These are phyloP conservation scores for Cyrtorhinus lividipennis DNA, from an alignment of 1,140 invertebrate species.

Conservation along the genomic window DNA sequence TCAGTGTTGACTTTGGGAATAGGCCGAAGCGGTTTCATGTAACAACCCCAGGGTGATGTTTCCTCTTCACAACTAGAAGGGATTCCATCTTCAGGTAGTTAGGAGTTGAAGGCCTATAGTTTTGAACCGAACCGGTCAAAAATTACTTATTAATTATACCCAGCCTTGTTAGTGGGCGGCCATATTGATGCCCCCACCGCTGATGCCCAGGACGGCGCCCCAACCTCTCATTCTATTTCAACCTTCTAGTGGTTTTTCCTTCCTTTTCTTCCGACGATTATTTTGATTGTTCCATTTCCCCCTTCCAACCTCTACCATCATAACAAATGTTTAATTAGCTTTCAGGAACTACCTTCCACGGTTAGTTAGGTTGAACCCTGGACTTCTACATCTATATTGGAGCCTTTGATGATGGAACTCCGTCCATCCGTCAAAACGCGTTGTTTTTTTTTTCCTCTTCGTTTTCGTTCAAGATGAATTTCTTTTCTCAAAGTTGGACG, in stretches of 20 bases:
- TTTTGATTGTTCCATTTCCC: background rate
- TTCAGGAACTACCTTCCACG: too few species aligned
- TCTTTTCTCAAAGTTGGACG: background rate
- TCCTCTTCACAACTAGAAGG: too few species aligned
- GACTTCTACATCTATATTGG: background rate
- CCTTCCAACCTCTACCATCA: background rate
- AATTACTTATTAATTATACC: constrained; percentile 10
- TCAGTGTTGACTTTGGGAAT: too few species aligned
- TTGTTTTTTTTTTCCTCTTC: background rate
- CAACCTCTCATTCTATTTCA: background rate
- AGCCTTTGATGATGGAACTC: background rate
- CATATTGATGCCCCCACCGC: background rate
- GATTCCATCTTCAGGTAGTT: too few species aligned
- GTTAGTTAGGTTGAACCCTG: background rate
- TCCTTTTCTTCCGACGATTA: background rate
- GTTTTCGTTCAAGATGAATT: background rate
- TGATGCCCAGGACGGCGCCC: too few species aligned
- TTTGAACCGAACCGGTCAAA: constrained; percentile 9
- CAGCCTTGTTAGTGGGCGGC: constrained; percentile 10
- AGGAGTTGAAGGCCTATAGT: too few species aligned
- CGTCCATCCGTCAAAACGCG: background rate
- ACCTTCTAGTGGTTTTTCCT: background rate
- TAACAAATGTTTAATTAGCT: background rate
- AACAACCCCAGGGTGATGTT: too few species aligned
- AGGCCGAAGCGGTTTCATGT: too few species aligned